These are phyloP conservation scores for Simalia tracyae DNA, from an alignment of 2,797 vertebrate genomes.

Conservation along the genomic window DNA sequence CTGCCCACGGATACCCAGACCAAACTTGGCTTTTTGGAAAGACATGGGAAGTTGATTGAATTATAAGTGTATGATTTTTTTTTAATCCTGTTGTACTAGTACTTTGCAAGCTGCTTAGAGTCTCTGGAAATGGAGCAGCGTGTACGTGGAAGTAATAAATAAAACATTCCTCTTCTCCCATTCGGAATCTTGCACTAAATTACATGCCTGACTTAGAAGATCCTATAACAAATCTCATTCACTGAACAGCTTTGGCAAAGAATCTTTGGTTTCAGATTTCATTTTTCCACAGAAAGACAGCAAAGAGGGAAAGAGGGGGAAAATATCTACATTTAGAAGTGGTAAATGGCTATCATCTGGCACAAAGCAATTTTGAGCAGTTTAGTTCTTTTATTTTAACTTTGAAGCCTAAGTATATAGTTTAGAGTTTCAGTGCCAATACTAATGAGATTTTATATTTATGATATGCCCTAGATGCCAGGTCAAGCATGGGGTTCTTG, in stretches of 20 bases:
- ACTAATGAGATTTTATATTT: conserved; percentile 14
- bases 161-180: neutral
- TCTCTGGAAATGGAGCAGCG: neutral
- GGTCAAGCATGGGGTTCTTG: neutral
- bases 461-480: neutral
- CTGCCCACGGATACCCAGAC: neutral
- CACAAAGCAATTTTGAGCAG: conserved; percentile 3
- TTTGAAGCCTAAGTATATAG: neutral
- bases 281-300: conserved; percentile 2
- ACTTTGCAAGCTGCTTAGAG: neutral
- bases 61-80: neutral
- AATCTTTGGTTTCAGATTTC: conserved; percentile 5
- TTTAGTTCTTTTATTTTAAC: neutral
- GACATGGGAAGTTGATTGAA: too few relatives aligned
- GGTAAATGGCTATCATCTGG: neutral
- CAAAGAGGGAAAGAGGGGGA: too few relatives aligned
- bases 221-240: neutral
- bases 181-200: neutral
- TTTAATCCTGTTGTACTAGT: neutral
- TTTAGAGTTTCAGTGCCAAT: neutral
- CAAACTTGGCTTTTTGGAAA: neutral
- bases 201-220: neutral
- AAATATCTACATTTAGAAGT: neutral
- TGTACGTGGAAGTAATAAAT: neutral
- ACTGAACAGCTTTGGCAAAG: neutral